Evolutionary conservation across 2,888 invertebrate species (phyloP).

Genomic region (Erebia ligea): DNA sequence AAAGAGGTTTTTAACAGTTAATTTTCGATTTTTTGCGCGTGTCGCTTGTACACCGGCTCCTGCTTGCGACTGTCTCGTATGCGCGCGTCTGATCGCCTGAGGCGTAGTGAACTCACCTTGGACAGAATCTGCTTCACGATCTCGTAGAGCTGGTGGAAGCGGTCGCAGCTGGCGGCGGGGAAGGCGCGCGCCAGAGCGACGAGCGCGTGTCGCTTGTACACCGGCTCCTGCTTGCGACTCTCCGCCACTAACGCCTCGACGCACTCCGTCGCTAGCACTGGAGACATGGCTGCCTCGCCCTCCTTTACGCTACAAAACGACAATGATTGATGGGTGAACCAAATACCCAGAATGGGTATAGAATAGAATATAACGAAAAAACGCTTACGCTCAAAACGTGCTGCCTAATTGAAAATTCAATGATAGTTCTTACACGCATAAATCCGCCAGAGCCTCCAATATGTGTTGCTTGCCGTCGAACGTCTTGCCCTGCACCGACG

Average conservation of each 20-base stretch:
- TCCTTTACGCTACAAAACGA: slow-evolving; percentile 61
- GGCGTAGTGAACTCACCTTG: slow-evolving; percentile 72
- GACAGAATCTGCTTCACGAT: slow-evolving; percentile 88
- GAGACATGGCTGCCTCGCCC: slow-evolving; percentile 61
- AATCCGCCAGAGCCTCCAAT: slow-evolving; percentile 89
- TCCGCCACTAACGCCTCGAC: slow-evolving; percentile 90
- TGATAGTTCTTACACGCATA: slow-evolving; percentile 86
- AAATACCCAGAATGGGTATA: too few species aligned
- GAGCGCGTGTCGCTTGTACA: slow-evolving; percentile 89
- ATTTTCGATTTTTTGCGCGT: too few species aligned
- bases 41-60: too few species aligned
- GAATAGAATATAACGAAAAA: background rate
- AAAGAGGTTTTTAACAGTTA: too few species aligned
- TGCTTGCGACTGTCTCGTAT: too few species aligned
- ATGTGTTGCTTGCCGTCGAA: slow-evolving; percentile 95
- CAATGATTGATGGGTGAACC: background rate
- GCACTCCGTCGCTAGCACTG: slow-evolving; percentile 67
- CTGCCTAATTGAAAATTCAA: too few species aligned
- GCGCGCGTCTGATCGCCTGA: background rate
- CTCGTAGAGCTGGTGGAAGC: slow-evolving; percentile 91
- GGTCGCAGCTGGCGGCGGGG: slow-evolving; percentile 87
- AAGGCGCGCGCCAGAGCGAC: slow-evolving; percentile 89
- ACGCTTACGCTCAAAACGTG: too few species aligned
- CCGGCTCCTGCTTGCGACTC: slow-evolving; percentile 90
- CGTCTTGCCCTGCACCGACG: slow-evolving; percentile 90